These are phyloP conservation scores for Xylocopa sonorina DNA, from an alignment of 1,140 invertebrate genomes.

Conservation along the genomic window DNA sequence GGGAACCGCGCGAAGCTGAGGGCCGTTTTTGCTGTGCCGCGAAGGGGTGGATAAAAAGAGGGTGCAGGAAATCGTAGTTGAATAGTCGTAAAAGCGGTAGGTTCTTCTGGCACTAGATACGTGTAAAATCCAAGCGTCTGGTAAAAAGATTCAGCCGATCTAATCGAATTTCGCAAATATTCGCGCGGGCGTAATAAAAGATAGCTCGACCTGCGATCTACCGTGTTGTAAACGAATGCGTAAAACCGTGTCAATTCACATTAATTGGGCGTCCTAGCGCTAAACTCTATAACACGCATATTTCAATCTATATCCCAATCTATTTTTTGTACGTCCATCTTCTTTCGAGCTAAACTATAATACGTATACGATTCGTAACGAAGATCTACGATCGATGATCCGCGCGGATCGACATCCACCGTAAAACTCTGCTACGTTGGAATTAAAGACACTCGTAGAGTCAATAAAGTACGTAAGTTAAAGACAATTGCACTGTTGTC, in stretches of 20 bases:
- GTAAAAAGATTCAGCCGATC: constrained; percentile 6
- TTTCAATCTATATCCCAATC: background rate
- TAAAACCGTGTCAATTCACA: background rate
- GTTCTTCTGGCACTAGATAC: background rate
- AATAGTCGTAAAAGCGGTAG: background rate
- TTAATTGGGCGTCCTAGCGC: background rate
- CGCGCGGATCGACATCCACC: background rate
- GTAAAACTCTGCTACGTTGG: background rate
- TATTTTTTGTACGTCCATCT: no score
- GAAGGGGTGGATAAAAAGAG: background rate
- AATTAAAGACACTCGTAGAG: background rate
- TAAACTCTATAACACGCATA: background rate
- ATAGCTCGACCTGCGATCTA: background rate
- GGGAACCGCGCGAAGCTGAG: background rate
- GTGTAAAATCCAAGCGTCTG: background rate
- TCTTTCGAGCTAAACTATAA: background rate
- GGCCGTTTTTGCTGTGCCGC: background rate
- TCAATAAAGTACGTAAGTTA: background rate
- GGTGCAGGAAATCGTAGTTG: background rate
- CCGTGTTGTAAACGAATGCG: no score
- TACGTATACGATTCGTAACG: background rate
- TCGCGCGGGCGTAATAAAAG: background rate
- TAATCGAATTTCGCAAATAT: background rate
- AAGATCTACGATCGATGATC: background rate
- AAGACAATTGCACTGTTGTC: background rate